A percentile compares a stretch with the other conserved stretches of the same genome.
Conservation (phyloP, 2,113 vertebrate species). For the Cairina moschata region DNA sequence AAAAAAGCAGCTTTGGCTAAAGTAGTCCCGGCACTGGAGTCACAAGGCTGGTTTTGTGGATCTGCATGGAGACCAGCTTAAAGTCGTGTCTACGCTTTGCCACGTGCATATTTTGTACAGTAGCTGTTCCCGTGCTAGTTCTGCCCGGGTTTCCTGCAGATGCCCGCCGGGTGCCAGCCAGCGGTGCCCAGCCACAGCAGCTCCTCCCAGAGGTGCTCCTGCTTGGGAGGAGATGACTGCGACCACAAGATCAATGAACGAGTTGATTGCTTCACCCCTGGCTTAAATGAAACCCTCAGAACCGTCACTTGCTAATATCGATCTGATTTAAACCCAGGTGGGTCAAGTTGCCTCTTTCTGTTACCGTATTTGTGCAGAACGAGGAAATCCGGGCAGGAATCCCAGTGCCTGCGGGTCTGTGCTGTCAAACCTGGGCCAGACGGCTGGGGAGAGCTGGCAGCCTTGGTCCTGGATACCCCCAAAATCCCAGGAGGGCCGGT, state of each 20-base stretch:
- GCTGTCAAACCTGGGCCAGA: not conserved
- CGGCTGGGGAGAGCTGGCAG: fast-evolving
- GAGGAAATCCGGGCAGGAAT: not conserved
- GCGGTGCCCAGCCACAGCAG: not conserved
- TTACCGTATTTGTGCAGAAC: not conserved
- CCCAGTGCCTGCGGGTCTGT: not conserved
- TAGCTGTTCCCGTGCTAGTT: not conserved
- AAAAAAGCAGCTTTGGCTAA: not conserved
- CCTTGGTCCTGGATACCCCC: not conserved
- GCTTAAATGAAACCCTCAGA: not conserved
- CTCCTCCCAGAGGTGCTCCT: not conserved
- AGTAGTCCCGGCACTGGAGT: not conserved
- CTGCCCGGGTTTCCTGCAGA: not conserved
- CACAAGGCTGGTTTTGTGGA: not conserved
- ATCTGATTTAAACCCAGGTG: too few relatives aligned
- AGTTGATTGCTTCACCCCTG: not conserved
- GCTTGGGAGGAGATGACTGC: fast-evolving
- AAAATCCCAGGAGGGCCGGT: fast-evolving
- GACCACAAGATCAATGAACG: too few relatives aligned
- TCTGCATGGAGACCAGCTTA: not conserved
- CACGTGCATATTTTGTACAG: fast-evolving
- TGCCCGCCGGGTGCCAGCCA: too few relatives aligned
- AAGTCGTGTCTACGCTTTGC: not conserved
- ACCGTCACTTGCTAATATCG: not conserved
- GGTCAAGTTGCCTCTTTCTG: not conserved